Evolutionary conservation across 2,113 vertebrate genomes (phyloP).

Genomic region (Gopherus flavomarginatus): DNA sequence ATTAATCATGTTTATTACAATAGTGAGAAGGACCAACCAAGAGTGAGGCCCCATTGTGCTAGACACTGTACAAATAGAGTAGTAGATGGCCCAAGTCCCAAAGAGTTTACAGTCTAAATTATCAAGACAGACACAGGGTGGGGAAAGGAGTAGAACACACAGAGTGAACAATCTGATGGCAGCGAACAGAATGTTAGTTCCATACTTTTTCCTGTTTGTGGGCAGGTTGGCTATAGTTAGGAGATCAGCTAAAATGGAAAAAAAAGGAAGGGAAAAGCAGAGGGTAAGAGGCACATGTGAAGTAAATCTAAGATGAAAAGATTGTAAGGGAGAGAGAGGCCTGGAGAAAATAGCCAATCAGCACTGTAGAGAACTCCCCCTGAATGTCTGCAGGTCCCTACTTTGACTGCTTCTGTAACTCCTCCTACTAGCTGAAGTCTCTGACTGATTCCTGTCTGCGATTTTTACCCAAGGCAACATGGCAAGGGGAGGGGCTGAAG

Average conservation of each 20-base stretch:
- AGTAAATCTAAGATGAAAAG: not conserved
- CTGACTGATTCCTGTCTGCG: accelerated
- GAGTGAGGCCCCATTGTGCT: not conserved
- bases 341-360: not conserved
- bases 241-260: not conserved
- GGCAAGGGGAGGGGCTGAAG: too few species aligned
- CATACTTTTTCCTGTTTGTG: too few species aligned
- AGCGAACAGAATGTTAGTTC: not conserved
- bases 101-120: too few species aligned
- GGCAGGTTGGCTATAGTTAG: too few species aligned
- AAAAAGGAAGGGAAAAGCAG: not conserved
- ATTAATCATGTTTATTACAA: not conserved
- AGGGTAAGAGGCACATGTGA: not conserved
- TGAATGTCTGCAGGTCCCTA: not conserved
- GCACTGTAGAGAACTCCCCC: not conserved
- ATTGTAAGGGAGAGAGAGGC: not conserved
- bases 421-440: not conserved
- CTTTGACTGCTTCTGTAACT: not conserved
- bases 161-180: not conserved
- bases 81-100: not conserved
- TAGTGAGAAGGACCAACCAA: not conserved
- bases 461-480: not conserved
- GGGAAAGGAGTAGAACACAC: too few species aligned
- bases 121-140: too few species aligned
- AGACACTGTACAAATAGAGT: not conserved